phyloP scores from a whole-genome alignment of 2,113 vertebrate species.

The Pedionomus torquatus region DNA sequence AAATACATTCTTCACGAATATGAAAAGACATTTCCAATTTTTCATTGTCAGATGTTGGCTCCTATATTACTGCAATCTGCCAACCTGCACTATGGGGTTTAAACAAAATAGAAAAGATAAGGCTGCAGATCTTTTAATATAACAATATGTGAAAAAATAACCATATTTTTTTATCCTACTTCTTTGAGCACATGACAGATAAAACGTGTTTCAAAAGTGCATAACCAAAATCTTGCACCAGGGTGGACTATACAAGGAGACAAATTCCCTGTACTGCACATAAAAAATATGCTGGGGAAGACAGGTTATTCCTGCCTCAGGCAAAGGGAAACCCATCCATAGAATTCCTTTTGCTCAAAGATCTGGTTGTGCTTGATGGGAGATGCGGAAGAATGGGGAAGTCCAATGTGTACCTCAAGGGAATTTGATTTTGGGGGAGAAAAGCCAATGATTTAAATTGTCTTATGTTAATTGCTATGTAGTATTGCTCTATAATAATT shows the following conservation, averaged over 20 bases:
- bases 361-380: neutral
- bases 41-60: constrained; percentile 3
- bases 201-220: neutral
- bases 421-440: neutral
- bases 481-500: neutral
- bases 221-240: neutral
- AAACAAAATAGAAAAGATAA: constrained; percentile 25
- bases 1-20: neutral
- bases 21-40: constrained; percentile 11
- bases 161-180: neutral
- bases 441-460: neutral
- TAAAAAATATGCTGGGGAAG: neutral
- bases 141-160: neutral
- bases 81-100: constrained; percentile 1
- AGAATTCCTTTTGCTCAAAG: neutral
- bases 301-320: neutral
- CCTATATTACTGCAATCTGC: constrained; percentile 36
- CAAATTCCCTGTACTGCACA: neutral
- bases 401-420: neutral
- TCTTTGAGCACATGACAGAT: neutral
- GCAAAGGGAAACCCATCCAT: neutral
- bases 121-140: constrained; percentile 25
- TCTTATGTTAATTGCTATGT: neutral
- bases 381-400: neutral
- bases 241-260: neutral